A percentile compares a stretch with the other conserved stretches of the same genome.
Evolutionary conservation across 1,140 invertebrate genomes (phyloP).

Genomic region (Papilio polytes): DNA sequence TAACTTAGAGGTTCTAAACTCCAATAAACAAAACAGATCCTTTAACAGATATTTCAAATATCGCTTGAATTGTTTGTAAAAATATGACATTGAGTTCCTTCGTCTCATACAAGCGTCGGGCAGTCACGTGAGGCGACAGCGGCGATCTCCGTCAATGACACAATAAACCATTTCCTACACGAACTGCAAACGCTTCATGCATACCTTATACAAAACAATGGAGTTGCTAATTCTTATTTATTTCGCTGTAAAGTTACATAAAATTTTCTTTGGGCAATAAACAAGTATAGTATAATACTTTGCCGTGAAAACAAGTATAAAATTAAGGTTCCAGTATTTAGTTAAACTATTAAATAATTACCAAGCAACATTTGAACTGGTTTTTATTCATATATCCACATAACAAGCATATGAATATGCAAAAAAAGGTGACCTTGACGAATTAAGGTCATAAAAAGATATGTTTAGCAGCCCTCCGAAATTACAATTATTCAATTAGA

Average conservation of each 20-base stretch:
- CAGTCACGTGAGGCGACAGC: not conserved
- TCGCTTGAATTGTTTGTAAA: not conserved
- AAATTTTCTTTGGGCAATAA: not conserved
- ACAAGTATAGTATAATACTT: no score
- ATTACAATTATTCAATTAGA: not conserved
- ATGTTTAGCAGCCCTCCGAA: not conserved
- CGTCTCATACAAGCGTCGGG: not conserved
- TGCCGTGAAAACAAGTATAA: not conserved
- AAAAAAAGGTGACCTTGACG: not conserved
- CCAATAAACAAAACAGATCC: not conserved
- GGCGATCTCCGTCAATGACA: not conserved
- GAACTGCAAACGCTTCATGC: not conserved
- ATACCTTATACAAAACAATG: slow-evolving; percentile 3
- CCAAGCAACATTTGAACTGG: not conserved
- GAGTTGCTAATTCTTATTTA: not conserved
- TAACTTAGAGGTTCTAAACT: no score
- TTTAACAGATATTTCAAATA: not conserved
- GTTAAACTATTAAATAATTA: not conserved
- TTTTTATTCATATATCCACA: not conserved
- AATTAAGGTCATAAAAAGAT: not conserved
- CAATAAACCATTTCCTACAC: slow-evolving; percentile 11
- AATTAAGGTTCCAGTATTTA: not conserved
- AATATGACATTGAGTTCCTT: not conserved
- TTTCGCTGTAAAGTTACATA: not conserved
- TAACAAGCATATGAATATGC: no score